Percentiles rank a stretch among this genome's conserved stretches.
phyloP scores from a whole-genome alignment of 2,888 invertebrate species.

The Plagodis dolabraria region DNA sequence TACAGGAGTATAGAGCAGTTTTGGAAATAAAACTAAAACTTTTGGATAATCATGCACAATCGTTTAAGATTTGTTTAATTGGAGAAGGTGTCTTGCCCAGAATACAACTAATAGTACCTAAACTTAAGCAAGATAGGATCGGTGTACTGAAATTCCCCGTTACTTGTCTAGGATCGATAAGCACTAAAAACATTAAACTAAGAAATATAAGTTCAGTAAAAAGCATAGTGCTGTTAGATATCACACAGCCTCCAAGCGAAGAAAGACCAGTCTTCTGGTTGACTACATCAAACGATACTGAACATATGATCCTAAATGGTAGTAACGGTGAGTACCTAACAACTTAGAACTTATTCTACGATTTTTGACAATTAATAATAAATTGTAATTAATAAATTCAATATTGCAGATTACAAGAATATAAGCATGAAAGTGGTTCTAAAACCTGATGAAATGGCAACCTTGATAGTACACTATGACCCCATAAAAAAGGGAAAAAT shows the following conservation, averaged over 20 bases:
- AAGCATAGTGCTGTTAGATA: conserved; percentile 52
- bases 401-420: conserved; percentile 56
- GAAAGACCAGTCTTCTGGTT: conserved; percentile 68
- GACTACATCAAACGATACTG: conserved; percentile 44
- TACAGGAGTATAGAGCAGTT: conserved; percentile 75
- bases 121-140: conserved; percentile 53
- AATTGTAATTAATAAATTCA: background rate
- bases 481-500: conserved; percentile 66
- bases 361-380: background rate
- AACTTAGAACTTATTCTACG: background rate
- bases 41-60: conserved; percentile 66
- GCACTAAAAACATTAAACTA: conserved; percentile 58
- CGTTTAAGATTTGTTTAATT: conserved; percentile 73
- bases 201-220: conserved; percentile 68
- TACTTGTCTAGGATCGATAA: conserved; percentile 72
- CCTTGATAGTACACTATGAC: conserved; percentile 60
- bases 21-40: conserved; percentile 73
- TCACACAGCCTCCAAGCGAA: conserved; percentile 52
- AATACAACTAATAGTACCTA: conserved; percentile 61
- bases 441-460: conserved; percentile 57
- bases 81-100: conserved; percentile 79
- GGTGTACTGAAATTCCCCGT: conserved; percentile 64
- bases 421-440: conserved; percentile 50
- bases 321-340: conserved; percentile 51
- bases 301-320: conserved; percentile 48